Percentiles rank a stretch among this genome's conserved stretches.
These are phyloP conservation scores for Scolopax rusticola DNA, from an alignment of 2,797 vertebrate species.

Conservation along the genomic window DNA sequence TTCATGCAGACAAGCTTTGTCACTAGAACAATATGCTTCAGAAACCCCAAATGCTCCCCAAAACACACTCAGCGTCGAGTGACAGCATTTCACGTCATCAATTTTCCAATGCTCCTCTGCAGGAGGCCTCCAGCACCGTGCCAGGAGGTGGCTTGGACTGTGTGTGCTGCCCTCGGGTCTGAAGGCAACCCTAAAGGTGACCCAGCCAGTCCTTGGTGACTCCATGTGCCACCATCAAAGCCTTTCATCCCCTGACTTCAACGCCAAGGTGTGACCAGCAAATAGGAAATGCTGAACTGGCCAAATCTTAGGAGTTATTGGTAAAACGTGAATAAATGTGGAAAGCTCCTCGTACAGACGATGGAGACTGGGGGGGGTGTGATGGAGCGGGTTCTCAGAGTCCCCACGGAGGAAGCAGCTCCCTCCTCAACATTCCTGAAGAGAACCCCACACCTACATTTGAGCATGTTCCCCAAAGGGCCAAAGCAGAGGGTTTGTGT, in stretches of 20 bases:
- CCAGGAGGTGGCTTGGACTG: too few species aligned
- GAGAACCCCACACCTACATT: not conserved
- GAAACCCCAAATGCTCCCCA: not conserved
- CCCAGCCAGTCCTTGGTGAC: not conserved
- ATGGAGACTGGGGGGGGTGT: not conserved
- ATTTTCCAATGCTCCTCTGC: not conserved
- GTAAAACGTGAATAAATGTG: not conserved
- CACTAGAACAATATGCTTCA: not conserved
- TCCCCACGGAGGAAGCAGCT: not conserved
- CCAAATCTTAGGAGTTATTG: accelerated
- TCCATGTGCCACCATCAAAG: accelerated
- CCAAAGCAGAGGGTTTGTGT: not conserved
- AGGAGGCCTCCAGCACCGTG: not conserved
- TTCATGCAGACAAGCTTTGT: accelerated
- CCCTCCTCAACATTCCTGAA: not conserved
- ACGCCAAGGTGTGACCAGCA: accelerated
- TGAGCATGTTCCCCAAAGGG: accelerated
- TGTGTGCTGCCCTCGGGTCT: not conserved
- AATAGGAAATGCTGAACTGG: not conserved
- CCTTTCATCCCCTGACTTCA: not conserved
- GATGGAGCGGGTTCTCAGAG: not conserved
- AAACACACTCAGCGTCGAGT: not conserved
- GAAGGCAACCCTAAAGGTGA: not conserved
- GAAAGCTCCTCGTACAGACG: accelerated
- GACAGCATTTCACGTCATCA: accelerated